These are phyloP conservation scores for Callosobruchus maculatus DNA, from an alignment of 2,888 invertebrate genomes.

Conservation along the genomic window DNA sequence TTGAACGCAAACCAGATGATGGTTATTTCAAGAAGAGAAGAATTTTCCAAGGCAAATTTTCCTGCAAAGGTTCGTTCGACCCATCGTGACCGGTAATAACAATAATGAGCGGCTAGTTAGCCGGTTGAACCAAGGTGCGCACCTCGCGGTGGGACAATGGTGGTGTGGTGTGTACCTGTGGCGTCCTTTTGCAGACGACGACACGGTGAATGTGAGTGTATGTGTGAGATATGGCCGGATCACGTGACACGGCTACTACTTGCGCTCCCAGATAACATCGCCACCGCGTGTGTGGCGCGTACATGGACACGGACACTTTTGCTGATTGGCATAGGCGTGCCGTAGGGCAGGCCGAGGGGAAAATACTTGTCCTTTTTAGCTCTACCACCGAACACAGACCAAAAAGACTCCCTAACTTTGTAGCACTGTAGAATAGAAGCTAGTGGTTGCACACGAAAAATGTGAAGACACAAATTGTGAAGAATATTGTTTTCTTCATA, in stretches of 20 bases:
- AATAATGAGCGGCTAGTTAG: conserved; percentile 6
- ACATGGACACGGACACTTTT: neutral
- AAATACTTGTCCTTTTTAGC: too few relatives aligned
- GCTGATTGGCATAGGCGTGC: neutral
- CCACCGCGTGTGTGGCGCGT: conserved; percentile 23
- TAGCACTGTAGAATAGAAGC: too few relatives aligned
- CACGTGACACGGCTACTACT: conserved; percentile 26
- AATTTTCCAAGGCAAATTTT: too few relatives aligned
- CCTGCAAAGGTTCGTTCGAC: too few relatives aligned
- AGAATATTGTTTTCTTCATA: too few relatives aligned
- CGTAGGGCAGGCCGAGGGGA: neutral
- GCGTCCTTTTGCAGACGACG: conserved; percentile 13
- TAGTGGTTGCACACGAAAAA: too few relatives aligned
- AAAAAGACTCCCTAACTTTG: too few relatives aligned
- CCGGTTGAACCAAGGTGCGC: conserved; percentile 13
- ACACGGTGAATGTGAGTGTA: neutral
- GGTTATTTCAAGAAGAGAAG: too few relatives aligned
- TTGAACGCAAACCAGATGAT: too few relatives aligned
- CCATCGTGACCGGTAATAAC: conserved; percentile 6
- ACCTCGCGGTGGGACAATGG: conserved; percentile 11
- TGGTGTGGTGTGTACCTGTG: conserved; percentile 5
- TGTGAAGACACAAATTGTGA: too few relatives aligned
- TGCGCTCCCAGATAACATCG: conserved; percentile 21
- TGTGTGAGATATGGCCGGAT: conserved; percentile 20
- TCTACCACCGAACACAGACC: too few relatives aligned